These are phyloP conservation scores for Drosophila varians DNA, from an alignment of 1,140 invertebrate species.

Conservation along the genomic window DNA sequence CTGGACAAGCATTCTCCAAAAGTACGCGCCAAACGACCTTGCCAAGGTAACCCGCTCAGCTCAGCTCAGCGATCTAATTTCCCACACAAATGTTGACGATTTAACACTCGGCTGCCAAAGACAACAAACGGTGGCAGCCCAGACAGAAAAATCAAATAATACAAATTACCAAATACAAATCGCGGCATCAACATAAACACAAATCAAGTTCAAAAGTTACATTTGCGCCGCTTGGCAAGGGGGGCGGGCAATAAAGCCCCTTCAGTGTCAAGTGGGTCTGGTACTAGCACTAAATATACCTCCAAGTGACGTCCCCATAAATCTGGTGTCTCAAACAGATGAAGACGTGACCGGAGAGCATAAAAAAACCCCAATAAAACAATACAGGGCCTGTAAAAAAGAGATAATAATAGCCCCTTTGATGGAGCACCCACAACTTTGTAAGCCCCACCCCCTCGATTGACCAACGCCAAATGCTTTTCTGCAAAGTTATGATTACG, in stretches of 20 bases:
- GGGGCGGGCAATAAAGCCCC: conserved; percentile 33
- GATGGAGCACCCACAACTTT: conserved; percentile 17
- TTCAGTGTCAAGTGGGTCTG: conserved; percentile 54
- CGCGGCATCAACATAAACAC: conserved; percentile 28
- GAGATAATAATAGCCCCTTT: conserved; percentile 40
- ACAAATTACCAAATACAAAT: conserved; percentile 39
- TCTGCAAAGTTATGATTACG: conserved; percentile 28
- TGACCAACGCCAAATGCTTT: conserved; percentile 23
- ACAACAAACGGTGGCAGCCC: conserved; percentile 31
- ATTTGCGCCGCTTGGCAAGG: conserved; percentile 23
- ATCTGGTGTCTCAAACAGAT: conserved; percentile 62
- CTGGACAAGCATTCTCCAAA: conserved; percentile 32
- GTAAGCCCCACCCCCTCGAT: conserved; percentile 14
- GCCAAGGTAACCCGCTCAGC: conserved; percentile 34
- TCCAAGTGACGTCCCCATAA: conserved; percentile 41
- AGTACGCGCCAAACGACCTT: conserved; percentile 48
- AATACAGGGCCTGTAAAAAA: conserved; percentile 48
- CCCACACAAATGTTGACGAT: conserved; percentile 13
- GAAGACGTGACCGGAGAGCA: conserved; percentile 57
- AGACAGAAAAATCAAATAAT: conserved; percentile 38
- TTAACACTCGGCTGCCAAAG: conserved; percentile 21
- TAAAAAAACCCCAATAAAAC: conserved; percentile 58
- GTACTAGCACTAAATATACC: conserved; percentile 8
- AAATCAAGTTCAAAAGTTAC: conserved; percentile 54
- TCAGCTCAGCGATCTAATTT: conserved; percentile 24